Conservation (phyloP, 2,113 vertebrate genomes). For the Dasypus novemcinctus region DNA sequence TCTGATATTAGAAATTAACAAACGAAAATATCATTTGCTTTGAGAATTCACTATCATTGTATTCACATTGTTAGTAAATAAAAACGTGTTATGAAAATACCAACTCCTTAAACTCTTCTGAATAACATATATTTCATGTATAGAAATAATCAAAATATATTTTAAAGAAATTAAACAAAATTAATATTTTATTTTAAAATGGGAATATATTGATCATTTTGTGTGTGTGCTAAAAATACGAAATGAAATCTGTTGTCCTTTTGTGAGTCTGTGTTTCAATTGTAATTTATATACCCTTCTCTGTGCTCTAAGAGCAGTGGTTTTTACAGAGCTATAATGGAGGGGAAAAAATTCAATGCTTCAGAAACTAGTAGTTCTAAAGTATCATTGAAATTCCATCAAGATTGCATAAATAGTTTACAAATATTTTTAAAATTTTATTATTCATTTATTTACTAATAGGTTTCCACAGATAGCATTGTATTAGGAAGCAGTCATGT, state of each 20-base stretch:
- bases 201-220: background rate
- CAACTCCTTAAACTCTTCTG: background rate
- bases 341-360: background rate
- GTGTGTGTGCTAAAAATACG: background rate
- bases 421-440: background rate
- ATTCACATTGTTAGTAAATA: constrained; percentile 9
- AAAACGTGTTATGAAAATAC: constrained; percentile 20
- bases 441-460: background rate
- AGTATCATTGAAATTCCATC: background rate
- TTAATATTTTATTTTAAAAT: background rate
- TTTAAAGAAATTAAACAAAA: background rate
- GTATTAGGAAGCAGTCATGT: background rate
- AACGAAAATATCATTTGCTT: background rate
- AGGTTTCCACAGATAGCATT: background rate
- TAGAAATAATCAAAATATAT: constrained; percentile 27
- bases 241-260: background rate
- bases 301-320: background rate
- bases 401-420: background rate
- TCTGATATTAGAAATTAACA: background rate
- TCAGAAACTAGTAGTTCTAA: background rate
- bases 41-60: background rate
- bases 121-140: background rate
- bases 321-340: background rate
- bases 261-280: background rate
- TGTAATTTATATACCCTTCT: background rate